Evolutionary conservation across 2,113 vertebrate species (phyloP).

Genomic region (Agelaius phoeniceus): DNA sequence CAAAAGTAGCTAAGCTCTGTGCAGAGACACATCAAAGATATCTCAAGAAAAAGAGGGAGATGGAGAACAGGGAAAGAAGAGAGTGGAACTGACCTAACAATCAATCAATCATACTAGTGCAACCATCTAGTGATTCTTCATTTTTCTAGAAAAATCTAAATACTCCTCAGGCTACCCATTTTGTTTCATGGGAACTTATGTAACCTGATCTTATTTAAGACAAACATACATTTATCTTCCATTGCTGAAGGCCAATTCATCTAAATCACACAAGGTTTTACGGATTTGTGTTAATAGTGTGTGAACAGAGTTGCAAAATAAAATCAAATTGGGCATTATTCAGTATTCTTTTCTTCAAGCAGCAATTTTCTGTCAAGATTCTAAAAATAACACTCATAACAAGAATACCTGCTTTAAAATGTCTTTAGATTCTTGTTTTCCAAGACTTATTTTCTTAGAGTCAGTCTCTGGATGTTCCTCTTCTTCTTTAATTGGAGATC

Average conservation of each 20-base stretch:
- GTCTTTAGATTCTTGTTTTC: constrained; percentile 74
- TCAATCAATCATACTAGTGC: neutral
- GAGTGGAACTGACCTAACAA: neutral
- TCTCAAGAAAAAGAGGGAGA: neutral
- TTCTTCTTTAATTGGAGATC: constrained; percentile 84
- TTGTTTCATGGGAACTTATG: neutral
- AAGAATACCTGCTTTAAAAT: constrained; percentile 71
- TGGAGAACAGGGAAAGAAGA: neutral
- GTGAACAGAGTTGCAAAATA: neutral
- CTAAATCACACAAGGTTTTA: neutral
- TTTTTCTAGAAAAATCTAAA: neutral
- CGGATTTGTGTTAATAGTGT: neutral
- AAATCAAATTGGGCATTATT: neutral
- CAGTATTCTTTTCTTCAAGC: neutral
- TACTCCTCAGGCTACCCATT: neutral
- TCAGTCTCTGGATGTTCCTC: constrained; percentile 69
- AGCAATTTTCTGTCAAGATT: neutral
- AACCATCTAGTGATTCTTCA: neutral
- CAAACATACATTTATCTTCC: neutral
- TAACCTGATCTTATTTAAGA: neutral
- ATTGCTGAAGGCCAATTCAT: neutral
- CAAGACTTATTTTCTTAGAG: constrained; percentile 60
- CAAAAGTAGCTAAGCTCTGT: neutral
- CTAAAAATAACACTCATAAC: neutral
- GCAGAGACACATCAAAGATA: neutral